Evolutionary conservation across 92 coral and sea anemone genomes (phyloP).

Genomic region (Siderastrea siderea): DNA sequence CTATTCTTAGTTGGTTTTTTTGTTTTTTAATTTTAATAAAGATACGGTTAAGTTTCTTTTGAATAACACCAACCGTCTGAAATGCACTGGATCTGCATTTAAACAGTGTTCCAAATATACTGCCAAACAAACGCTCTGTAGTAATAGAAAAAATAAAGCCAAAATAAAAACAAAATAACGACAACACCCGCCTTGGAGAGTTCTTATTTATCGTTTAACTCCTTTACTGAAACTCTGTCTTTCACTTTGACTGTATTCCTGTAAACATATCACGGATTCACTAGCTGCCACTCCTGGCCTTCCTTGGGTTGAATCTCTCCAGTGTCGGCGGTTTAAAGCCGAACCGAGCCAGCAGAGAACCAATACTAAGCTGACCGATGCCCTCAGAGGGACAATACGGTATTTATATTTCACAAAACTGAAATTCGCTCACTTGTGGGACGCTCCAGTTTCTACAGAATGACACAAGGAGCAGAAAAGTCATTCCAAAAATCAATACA

Average conservation of each 20-base stretch:
- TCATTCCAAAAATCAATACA: background rate
- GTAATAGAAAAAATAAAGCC: background rate
- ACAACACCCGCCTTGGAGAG: slow-evolving; percentile 13
- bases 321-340: background rate
- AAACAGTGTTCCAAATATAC: no score
- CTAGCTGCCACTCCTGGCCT: no score
- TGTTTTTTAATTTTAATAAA: no score
- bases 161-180: background rate
- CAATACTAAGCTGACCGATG: background rate
- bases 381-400: no score
- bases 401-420: background rate
- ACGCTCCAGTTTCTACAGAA: background rate
- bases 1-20: no score
- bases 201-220: background rate
- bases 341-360: background rate
- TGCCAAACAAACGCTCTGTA: no score
- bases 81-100: no score
- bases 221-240: background rate
- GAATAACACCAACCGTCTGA: no score
- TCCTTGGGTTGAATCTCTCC: background rate
- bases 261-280: background rate
- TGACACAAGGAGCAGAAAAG: background rate
- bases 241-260: background rate
- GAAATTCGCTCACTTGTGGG: background rate
- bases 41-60: no score